Evolutionary conservation across 2,797 vertebrate species (phyloP).

Genomic region (Spizella passerina): DNA sequence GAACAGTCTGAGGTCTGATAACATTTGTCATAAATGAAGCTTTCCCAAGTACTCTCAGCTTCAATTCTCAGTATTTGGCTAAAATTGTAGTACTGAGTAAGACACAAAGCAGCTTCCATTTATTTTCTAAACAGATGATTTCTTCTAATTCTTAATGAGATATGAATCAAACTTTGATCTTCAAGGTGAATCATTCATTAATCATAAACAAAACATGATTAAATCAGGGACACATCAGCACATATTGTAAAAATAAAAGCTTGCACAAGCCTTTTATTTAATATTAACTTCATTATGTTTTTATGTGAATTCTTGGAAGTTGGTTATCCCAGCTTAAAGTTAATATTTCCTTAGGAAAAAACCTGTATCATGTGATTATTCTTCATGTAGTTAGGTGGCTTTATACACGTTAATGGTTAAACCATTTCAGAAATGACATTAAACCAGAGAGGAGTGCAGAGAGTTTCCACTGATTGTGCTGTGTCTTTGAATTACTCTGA

Average conservation of each 20-base stretch:
- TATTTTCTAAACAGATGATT: conserved; percentile 67
- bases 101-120: conserved; percentile 68
- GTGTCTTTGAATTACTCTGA: not conserved
- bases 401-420: conserved; percentile 49
- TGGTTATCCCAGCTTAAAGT: conserved; percentile 68
- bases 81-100: not conserved
- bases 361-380: conserved; percentile 39
- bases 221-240: conserved; percentile 71
- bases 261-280: conserved; percentile 78
- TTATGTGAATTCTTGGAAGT: conserved; percentile 75
- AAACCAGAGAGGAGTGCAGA: not conserved
- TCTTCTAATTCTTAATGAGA: conserved; percentile 82
- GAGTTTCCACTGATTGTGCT: not conserved
- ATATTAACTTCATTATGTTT: conserved; percentile 83
- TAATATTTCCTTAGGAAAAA: conserved; percentile 71
- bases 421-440: not conserved
- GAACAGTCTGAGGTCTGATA: not conserved
- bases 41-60: not conserved
- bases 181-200: conserved; percentile 83
- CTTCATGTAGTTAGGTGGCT: not conserved
- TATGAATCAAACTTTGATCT: conserved; percentile 84
- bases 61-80: not conserved
- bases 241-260: conserved; percentile 72
- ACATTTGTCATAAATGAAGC: not conserved
- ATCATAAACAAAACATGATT: conserved; percentile 79